Percentiles rank a stretch among this genome's conserved stretches.
Conservation (phyloP, 2,797 vertebrate species). For the Orestias chungarensis region DNA sequence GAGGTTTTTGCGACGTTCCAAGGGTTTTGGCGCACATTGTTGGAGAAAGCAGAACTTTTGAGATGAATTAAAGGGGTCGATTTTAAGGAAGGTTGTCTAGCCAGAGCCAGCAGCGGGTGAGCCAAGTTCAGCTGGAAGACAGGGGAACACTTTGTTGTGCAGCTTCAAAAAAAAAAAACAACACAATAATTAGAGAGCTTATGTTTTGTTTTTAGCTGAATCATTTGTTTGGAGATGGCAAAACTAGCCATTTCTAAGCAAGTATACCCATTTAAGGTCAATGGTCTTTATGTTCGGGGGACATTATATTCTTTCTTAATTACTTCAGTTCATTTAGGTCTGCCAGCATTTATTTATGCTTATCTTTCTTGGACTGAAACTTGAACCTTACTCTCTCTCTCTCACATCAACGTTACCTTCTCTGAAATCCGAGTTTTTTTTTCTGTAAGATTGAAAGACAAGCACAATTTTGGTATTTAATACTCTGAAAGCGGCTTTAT, state of each 20-base stretch:
- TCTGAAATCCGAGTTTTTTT: too few species aligned
- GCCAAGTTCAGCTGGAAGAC: constrained; percentile 17
- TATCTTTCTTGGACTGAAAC: background rate
- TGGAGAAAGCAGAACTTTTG: background rate
- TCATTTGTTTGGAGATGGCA: background rate
- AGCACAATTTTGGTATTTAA: too few species aligned
- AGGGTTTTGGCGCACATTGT: background rate
- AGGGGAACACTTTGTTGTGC: background rate
- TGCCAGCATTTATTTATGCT: background rate
- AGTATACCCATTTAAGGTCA: background rate
- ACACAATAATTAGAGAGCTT: constrained; percentile 1
- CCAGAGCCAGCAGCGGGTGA: background rate
- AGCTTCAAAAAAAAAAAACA: background rate
- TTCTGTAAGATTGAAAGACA: too few species aligned
- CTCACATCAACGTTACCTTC: too few species aligned
- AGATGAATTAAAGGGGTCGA: constrained; percentile 14
- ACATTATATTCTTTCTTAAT: background rate
- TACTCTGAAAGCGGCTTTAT: too few species aligned
- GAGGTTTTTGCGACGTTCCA: constrained; percentile 11
- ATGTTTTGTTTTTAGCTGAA: background rate
- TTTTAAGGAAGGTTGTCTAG: background rate
- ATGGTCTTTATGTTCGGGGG: background rate
- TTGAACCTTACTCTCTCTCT: too few species aligned
- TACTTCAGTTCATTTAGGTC: background rate
- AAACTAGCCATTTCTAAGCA: background rate